Base-by-base conservation (phyloP, 2,888 invertebrate genomes). In the Ormia ochracea region DNA sequence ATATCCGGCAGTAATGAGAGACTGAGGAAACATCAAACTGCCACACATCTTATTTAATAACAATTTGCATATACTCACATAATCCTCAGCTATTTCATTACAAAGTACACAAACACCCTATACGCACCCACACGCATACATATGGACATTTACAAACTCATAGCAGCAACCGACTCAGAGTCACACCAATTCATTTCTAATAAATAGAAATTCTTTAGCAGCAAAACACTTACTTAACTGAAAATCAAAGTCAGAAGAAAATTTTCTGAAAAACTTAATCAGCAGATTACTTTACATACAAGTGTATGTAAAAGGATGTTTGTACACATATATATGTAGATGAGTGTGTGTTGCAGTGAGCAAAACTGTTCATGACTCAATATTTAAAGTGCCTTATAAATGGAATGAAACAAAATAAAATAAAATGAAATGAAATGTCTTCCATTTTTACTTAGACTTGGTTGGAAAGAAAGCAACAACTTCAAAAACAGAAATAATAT, bases 221-320 rank as follows among this genome's bases (percentile, higher is more conserved):
- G 48, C 65, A 80, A 72, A 74, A 61, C 63, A 73, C 68, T 73
- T 66, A 73, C 66, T 79, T 70, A 74, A 70, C 65, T 65, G 38
- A 79, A 78, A 79, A 75, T 68, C 79, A 75, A 80, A 80, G 75
- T 80, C 68, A 75, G 36, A 80, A 56, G 56, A 72, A 80, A 41
- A 68, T 80, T 80, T 41, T 79, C 56, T 56, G 38, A 76, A 80
- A 80, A 80, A 80, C 80, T 80, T 80, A 80, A 80, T 80, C 80
- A 80, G 80, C 72, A 80, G 76, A 80, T 80, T 80, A 80, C 61
- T 76, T 76, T 56, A 31, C 43, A 76, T 76, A 63, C n/a, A 56
- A 38, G 43, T 59, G 6, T 58, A 52, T 59, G 6, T 58, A 7
- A 41, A 14, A 1, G 17, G 1, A 19, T 7, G 5, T 26, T 21